Evolutionary conservation across 2,888 invertebrate species (phyloP), one percentile per base, ranked within the genome.

Genomic region (Synergus itoensis): DNA sequence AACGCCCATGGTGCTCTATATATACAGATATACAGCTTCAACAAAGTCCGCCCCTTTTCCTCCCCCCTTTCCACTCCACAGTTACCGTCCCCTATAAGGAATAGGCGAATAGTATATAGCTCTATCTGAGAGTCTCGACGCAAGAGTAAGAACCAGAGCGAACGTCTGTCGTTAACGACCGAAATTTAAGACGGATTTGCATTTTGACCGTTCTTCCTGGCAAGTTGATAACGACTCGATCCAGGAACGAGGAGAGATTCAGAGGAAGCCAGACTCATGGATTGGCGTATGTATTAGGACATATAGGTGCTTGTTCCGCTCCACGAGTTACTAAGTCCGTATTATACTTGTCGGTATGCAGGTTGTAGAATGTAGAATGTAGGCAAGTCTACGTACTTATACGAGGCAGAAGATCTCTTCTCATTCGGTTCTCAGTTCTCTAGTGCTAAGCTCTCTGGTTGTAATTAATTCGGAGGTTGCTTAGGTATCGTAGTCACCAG

Each of bases 121-220:
- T 73, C 41, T 63, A 80, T 80, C 84, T 82, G 84, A 80, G 81
- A 78, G 75, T 82, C 81, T 84, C 81, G 82, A 81, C 82, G 78
- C 81, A 67, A 62, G 77, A 77, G 80, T 81, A 84, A 84, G 84
- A 84, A 84, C 82, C 79, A 67, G 77, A 77, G 79, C 80, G 73
- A 82, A 79, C 79, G 84, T 80, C 82, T 84, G 90, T 84, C 86
- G 87, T 88, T 90, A 90, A 91, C 88, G 90, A 89, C 89, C 89
- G 83, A 88, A 90, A 89, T 89, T 89, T 87, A 85, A 87, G 89
- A 88, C 84, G 86, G 84, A 91, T 91, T 91, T 91, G 89, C 90
- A 91, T 91, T 89, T 88, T 87, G 88, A 88, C 87, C 88, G 88
- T 88, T 89, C 86, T 87, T 88, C 87, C 83, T 84, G 84, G 81